Evolutionary conservation across 1,140 invertebrate genomes (phyloP).

Genomic region (Cyphomyrmex costatus): DNA sequence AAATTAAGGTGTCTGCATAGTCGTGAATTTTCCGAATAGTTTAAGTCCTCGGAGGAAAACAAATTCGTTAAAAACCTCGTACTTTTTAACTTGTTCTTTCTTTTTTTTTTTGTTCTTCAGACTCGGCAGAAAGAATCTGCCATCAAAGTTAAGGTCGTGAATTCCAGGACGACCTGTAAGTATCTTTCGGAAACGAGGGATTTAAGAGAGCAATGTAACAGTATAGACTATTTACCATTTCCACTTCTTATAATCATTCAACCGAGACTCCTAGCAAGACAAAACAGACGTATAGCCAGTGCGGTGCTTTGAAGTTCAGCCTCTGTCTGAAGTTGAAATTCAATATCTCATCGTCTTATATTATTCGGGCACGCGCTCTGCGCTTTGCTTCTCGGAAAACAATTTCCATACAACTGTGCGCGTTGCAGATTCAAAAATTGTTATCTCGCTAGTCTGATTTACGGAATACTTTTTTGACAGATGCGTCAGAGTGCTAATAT

Average conservation of each 20-base stretch:
- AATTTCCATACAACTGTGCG: not conserved
- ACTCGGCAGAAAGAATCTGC: not conserved
- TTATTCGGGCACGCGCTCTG: constrained; percentile 9
- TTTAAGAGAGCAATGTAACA: constrained; percentile 10
- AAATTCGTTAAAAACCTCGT: not conserved
- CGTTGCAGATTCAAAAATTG: not conserved
- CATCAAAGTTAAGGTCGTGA: constrained; percentile 11
- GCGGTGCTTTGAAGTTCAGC: constrained; percentile 6
- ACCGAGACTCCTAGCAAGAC: not conserved
- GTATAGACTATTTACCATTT: constrained; percentile 7
- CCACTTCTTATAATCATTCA: constrained; percentile 32
- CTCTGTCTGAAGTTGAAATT: constrained; percentile 28
- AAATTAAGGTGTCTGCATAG: constrained; percentile 48
- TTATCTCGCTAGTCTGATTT: constrained; percentile 25
- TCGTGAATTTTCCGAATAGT: constrained; percentile 50
- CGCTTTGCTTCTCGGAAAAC: not conserved
- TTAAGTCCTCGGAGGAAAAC: constrained; percentile 11
- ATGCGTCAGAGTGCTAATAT: not conserved
- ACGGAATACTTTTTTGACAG: not conserved
- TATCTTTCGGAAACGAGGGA: constrained; percentile 2
- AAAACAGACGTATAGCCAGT: not conserved
- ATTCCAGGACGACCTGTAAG: not conserved
- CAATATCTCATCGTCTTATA: constrained; percentile 35
- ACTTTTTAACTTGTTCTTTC: not conserved
- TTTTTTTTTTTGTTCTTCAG: not conserved